Conservation (phyloP, 2,888 invertebrate species). For the Choreutis nemorana region DNA sequence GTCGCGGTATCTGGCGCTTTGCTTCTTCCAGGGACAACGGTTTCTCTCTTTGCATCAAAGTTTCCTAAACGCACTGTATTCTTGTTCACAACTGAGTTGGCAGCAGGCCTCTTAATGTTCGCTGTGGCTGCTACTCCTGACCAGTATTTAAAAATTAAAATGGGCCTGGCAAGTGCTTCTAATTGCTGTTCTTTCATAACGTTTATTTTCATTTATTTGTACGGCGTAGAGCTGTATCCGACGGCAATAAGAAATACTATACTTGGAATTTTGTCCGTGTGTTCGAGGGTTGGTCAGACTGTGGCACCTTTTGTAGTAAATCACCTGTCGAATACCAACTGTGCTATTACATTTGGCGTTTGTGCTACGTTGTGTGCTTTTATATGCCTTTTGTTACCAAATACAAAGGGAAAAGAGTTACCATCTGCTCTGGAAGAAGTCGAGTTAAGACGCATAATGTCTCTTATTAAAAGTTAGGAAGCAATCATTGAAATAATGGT, state of each 20-base stretch:
- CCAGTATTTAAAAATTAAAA: constrained; percentile 41
- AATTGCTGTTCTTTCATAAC: constrained; percentile 81
- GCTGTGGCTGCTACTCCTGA: constrained; percentile 24
- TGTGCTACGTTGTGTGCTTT: constrained; percentile 70
- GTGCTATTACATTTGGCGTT: constrained; percentile 68
- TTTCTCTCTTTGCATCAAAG: constrained; percentile 65
- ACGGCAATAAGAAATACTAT: constrained; percentile 85
- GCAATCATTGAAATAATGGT: no score
- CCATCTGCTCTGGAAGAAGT: constrained; percentile 37
- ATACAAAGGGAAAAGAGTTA: constrained; percentile 34
- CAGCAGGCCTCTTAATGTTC: constrained; percentile 38
- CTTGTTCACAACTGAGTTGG: constrained; percentile 60
- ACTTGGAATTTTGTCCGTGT: constrained; percentile 80
- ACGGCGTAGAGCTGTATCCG: constrained; percentile 85
- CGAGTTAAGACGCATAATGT: no score
- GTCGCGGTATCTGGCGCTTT: constrained; percentile 76
- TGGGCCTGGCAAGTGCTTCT: constrained; percentile 71
- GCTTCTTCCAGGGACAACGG: constrained; percentile 69
- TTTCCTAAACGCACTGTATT: constrained; percentile 68
- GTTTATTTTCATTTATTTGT: constrained; percentile 84
- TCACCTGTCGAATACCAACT: constrained; percentile 39
- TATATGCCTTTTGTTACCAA: constrained; percentile 73
- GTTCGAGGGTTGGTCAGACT: constrained; percentile 83
- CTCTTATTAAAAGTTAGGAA: no score
- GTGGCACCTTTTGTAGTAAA: constrained; percentile 79